Base-by-base conservation (phyloP, 2,113 vertebrate genomes). In the Gallinago paraguaiae region DNA sequence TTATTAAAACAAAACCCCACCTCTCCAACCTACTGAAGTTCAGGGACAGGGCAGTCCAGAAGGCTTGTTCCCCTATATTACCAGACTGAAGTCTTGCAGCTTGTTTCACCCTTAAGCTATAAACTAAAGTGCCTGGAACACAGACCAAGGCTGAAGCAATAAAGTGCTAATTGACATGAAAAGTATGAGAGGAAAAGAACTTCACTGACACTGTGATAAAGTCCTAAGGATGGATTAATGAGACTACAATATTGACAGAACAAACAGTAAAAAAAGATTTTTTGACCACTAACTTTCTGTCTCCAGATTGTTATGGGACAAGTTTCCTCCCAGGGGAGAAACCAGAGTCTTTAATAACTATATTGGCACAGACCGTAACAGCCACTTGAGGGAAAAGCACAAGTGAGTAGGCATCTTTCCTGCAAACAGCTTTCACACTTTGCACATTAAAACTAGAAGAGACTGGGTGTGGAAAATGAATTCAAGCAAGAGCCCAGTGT, bases 121-220 rank as follows among this genome's bases (percentile, higher is more conserved):
- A 67, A 92, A 72, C 64, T 93, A 86, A 96, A 96, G 97, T 84
- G 92, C 79, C 91, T 90, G 41, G 72, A 93, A 93, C 80, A 94
- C 64, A 94, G 88, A 95, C 24, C 23, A 94, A 95, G 81, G 84
- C 83, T 84, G 50, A 94, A 92, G 91, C 59, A 88, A 89, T 97
- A 98, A 98, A 98, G 97, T 98, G 97, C 98, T 92, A 70, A 57
- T 37, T 24, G 86, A 97, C 89, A 86, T 82, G 69, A 74, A 53
- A 96, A 93, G 22, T 35, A 9, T 10, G 63, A 86, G 13, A 86
- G 33, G 69, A 96, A 54, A 69, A 70, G 37, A 90, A 53, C 45
- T 94, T 86, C 72, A 90, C 39, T 93, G 77, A 68, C 83, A 93
- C 43, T 48, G 23, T 41, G 50, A 57, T 59, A 37, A 54, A 56